Evolutionary conservation across 2,113 vertebrate genomes (phyloP).

Genomic region (Tautogolabrus adspersus): DNA sequence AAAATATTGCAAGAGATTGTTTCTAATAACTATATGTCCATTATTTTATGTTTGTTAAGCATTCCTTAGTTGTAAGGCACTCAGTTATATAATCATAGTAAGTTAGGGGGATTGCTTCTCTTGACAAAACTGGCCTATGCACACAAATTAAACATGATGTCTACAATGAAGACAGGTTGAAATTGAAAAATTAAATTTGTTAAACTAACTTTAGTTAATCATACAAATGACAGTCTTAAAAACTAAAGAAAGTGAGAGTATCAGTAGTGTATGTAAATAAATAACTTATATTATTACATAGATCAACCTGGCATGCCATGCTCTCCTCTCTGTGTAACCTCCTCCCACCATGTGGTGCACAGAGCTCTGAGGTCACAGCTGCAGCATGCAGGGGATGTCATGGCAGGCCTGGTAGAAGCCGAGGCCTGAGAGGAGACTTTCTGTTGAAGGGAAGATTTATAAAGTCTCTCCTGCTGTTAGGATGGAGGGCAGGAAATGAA

Average conservation of each 20-base stretch:
- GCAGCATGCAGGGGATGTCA: slow-evolving; percentile 66
- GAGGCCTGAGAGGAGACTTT: slow-evolving; percentile 65
- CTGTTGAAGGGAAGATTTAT: slow-evolving; percentile 60
- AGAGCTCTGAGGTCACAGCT: slow-evolving; percentile 76
- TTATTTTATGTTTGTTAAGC: background rate
- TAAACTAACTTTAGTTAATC: too few relatives aligned
- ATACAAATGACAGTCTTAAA: too few relatives aligned
- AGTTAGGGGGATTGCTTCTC: too few relatives aligned
- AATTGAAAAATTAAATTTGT: too few relatives aligned
- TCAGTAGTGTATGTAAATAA: slow-evolving; percentile 45
- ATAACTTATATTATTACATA: slow-evolving; percentile 55
- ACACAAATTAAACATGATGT: background rate
- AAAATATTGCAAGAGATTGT: background rate
- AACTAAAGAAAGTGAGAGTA: slow-evolving; percentile 39
- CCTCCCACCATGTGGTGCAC: slow-evolving; percentile 66
- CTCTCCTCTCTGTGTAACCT: slow-evolving; percentile 57
- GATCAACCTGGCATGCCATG: slow-evolving; percentile 45
- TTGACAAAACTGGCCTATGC: too few relatives aligned
- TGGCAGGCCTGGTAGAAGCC: slow-evolving; percentile 63
- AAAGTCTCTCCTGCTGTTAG: slow-evolving; percentile 69
- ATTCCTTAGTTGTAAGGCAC: background rate
- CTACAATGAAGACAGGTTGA: background rate
- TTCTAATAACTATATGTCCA: background rate
- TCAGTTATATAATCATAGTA: background rate
- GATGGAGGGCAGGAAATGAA: slow-evolving; percentile 71